Evolutionary conservation across 2,888 invertebrate species (phyloP).

Genomic region (Temnothorax rugatulus): DNA sequence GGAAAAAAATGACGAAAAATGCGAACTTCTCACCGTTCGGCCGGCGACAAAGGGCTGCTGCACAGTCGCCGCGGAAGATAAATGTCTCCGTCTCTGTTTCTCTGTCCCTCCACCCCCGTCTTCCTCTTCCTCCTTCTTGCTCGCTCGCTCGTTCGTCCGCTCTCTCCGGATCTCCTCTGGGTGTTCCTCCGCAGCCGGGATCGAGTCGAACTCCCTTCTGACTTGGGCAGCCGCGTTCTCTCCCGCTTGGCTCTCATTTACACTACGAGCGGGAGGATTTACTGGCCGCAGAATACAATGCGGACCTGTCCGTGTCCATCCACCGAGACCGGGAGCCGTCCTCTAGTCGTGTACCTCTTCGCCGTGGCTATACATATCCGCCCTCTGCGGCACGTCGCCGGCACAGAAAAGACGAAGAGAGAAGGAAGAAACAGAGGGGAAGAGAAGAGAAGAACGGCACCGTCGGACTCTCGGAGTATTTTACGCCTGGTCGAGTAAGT

Average conservation of each 20-base stretch:
- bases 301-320: slow-evolving; percentile 86
- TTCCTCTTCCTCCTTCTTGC: slow-evolving; percentile 32
- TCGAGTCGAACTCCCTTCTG: slow-evolving; percentile 65
- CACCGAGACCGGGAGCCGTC: slow-evolving; percentile 80
- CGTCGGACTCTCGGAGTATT: slow-evolving; percentile 41
- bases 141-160: slow-evolving; percentile 16
- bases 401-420: slow-evolving; percentile 62
- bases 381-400: slow-evolving; percentile 60
- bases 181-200: slow-evolving; percentile 44
- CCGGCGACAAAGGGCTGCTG: slow-evolving; percentile 83
- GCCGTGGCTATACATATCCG: slow-evolving; percentile 80
- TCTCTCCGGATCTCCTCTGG: slow-evolving; percentile 35
- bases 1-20: slow-evolving; percentile 67
- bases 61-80: slow-evolving; percentile 77
- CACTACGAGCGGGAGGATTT: slow-evolving; percentile 84
- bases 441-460: slow-evolving; percentile 20
- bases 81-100: slow-evolving; percentile 83
- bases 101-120: slow-evolving; percentile 32
- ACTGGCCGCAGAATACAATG: slow-evolving; percentile 86
- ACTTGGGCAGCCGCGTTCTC: slow-evolving; percentile 56
- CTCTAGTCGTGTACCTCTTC: slow-evolving; percentile 80
- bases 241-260: slow-evolving; percentile 83
- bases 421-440: slow-evolving; percentile 60
- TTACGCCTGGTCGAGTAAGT: slow-evolving; percentile 52
- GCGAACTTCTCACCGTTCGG: slow-evolving; percentile 77